Evolutionary conservation across 1,140 invertebrate genomes (phyloP).

Genomic region (Cydia amplana): DNA sequence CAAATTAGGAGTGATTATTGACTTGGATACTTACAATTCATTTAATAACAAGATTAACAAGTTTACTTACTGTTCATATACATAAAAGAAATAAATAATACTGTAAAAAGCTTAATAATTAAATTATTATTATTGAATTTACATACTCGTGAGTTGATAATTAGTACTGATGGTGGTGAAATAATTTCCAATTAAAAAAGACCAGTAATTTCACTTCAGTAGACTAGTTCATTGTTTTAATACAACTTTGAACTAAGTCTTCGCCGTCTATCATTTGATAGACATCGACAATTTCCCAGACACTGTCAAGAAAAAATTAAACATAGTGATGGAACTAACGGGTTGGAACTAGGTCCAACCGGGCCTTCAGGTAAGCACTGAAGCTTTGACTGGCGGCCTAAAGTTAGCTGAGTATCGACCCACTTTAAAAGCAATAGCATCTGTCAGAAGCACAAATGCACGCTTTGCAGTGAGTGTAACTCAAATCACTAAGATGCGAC

Average conservation of each 20-base stretch:
- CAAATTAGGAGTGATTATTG: no score
- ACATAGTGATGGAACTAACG: not conserved
- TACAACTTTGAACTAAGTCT: not conserved
- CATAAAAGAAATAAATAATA: not conserved
- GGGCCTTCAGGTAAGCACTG: not conserved
- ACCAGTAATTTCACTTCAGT: constrained; percentile 26
- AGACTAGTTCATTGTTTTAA: constrained; percentile 6
- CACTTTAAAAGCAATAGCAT: not conserved
- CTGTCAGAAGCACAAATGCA: not conserved
- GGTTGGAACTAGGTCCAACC: not conserved
- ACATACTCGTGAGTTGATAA: not conserved
- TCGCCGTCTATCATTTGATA: not conserved
- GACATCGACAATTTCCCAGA: not conserved
- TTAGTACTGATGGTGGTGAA: not conserved
- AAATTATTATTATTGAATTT: not conserved
- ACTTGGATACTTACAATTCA: not conserved
- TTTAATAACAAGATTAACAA: not conserved
- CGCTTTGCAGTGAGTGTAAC: constrained; percentile 7
- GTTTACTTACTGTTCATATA: not conserved
- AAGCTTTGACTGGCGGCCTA: not conserved
- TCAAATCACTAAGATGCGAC: not conserved
- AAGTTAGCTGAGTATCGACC: not conserved
- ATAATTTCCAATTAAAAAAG: constrained; percentile 19
- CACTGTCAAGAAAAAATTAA: not conserved
- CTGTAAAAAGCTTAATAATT: not conserved